phyloP scores from a whole-genome alignment of 2,888 invertebrate genomes.

The Ceraclea dissimilis region DNA sequence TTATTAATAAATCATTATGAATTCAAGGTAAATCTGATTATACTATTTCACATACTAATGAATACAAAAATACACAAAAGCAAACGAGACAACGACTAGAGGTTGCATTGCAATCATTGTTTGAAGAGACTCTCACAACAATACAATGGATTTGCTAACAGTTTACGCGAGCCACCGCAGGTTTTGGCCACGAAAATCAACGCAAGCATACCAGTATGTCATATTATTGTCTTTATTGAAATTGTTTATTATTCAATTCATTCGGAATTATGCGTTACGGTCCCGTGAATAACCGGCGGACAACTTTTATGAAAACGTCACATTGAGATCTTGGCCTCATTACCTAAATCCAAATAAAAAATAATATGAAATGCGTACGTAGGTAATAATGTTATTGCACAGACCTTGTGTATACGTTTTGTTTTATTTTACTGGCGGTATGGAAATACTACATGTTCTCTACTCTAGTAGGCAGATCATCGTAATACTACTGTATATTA shows the following conservation, averaged over 20 bases:
- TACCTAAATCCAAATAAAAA: constrained; percentile 25
- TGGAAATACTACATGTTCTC: neutral
- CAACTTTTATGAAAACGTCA: constrained; percentile 24
- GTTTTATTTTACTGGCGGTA: neutral
- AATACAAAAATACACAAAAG: no score
- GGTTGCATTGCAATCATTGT: no score
- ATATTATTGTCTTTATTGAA: neutral
- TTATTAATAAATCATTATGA: neutral
- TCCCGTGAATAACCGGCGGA: constrained; percentile 20
- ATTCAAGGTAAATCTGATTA: constrained; percentile 1
- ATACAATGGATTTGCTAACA: no score
- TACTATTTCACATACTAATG: neutral
- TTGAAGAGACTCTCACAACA: no score
- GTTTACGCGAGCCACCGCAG: no score
- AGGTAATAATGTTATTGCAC: neutral
- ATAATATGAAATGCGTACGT: neutral
- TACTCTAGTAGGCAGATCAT: no score
- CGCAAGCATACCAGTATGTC: no score
- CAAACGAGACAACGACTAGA: no score
- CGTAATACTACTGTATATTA: no score
- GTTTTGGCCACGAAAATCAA: no score
- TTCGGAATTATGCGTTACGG: constrained; percentile 25
- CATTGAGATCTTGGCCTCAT: constrained; percentile 26
- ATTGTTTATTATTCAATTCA: neutral
- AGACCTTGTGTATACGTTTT: neutral